Base-by-base conservation (phyloP, 2,888 invertebrate species). In the Nasonovia ribisnigri region DNA sequence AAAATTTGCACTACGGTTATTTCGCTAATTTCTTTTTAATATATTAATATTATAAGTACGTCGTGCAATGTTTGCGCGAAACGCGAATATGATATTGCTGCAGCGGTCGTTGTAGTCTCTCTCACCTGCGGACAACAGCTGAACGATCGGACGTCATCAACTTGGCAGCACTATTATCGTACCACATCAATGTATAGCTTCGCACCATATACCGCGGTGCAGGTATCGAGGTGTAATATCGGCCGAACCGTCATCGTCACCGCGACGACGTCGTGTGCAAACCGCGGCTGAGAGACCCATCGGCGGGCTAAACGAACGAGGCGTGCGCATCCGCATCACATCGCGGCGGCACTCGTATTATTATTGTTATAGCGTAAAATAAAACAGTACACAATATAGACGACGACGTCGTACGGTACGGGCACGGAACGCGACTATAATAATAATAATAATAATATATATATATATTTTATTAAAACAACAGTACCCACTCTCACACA, bases 381-480 rank as follows among this genome's bases (percentile, higher is more conserved):
- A 86, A 86, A 20, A 84, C 3, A 42, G 42, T 84, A 42, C 16
- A 10, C 10, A 46, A 6, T 84, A 24, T 26, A 8, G 26, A 29
- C 16, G 54, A 20, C 29, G 11, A 46, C 46, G 46, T 1, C 20
- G 26, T 57, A 57, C 57, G 8, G 57, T 57, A 16, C 60, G 36
- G 60, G 29, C 43, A 43, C 60, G 57, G 54, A 36, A 36, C 89
- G 54, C 54, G 43, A 26, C 46, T 29, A n/a, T 26, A 57, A 57
- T 57, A 57, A 57, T 24, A n/a, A 54, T 51, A 54, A 54, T 24
- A 24, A 54, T 24, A 54, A 54, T 87, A 48, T 48, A 88, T 88
- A 88, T 88, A n/a, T 8, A 48, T 24, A 48, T 51, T 54, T 89
- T 89, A 57, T 89, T 36, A 89, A 57, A 77, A 77, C 77, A 36